Base-by-base conservation (phyloP, 1,140 invertebrate genomes). In the Anastatus disparis region DNA sequence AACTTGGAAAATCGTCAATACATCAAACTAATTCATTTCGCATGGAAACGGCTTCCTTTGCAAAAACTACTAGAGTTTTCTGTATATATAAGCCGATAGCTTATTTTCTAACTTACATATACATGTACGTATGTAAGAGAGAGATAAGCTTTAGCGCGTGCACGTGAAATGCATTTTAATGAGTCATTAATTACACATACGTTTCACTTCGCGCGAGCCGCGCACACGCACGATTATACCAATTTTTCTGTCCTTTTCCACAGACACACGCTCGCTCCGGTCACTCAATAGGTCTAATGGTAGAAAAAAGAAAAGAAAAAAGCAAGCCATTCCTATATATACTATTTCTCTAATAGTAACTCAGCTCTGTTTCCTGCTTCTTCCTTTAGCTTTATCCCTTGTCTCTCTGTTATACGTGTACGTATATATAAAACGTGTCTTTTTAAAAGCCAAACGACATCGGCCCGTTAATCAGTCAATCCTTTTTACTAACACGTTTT, bases 381-480 rank as follows among this genome's bases (percentile, higher is more conserved):
- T 56, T n/a, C 3, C 27, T 53, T 15, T 4, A 6, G 46, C 46
- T 10, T 6, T 4, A 4, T 35, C 31, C 1, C 4, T 52, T 8
- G 6, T 7, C 29, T 59, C 29, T 15, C 55, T 56, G 27, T 58
- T 27, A 8, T 53, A 12, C 42, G 40, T 59, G 59, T 52, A 26
- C 13, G 26, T 31, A 22, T 59, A 53, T 27, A 9, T 22, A 42
- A 3, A 9, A 35, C 26, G 26, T 40, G 22, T n/a, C n/a, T n/a
- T n/a, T n/a, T n/a, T n/a, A n/a, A n/a, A n/a, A n/a, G n/a, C 15
- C 12, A 27, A 4, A 50, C 26, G 42, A 70, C 62, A 61, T 55
- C 67, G 68, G 53, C 62, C 62, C 72, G 72, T 73, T 73, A 70
- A 70, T 73, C 67, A 73, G 67, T 73, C 72, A 66, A 70, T 70